Conservation (phyloP, 2,888 invertebrate species). For the Aleiodes testaceus region DNA sequence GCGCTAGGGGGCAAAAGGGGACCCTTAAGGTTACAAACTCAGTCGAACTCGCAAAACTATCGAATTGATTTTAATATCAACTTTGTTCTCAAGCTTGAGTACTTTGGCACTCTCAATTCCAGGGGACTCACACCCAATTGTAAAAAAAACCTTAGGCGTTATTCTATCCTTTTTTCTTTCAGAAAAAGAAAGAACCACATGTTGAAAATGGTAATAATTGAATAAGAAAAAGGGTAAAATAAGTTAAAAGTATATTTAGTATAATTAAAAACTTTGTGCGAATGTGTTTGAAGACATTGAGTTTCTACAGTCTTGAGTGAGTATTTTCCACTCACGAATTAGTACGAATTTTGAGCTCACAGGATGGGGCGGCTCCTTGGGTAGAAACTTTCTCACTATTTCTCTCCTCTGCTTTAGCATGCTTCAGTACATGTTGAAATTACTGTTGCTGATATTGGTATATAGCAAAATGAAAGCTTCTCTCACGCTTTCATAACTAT, state of each 20-base stretch:
- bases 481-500: slow-evolving; percentile 9
- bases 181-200: too few relatives aligned
- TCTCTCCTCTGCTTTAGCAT: slow-evolving; percentile 17
- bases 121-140: slow-evolving; percentile 29
- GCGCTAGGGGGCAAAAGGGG: slow-evolving; percentile 49
- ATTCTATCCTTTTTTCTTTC: slow-evolving; percentile 25
- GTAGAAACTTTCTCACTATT: slow-evolving; percentile 11
- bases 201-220: too few relatives aligned
- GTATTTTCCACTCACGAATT: slow-evolving; percentile 35
- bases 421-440: slow-evolving; percentile 31
- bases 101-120: slow-evolving; percentile 44
- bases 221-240: too few relatives aligned
- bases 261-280: not conserved
- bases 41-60: slow-evolving; percentile 65
- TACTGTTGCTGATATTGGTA: slow-evolving; percentile 33
- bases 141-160: slow-evolving; percentile 46
- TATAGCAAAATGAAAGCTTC: slow-evolving; percentile 7
- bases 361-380: slow-evolving; percentile 22
- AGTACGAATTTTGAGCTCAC: slow-evolving; percentile 38
- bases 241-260: too few relatives aligned
- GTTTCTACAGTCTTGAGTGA: slow-evolving; percentile 13
- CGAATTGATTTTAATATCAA: slow-evolving; percentile 72
- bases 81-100: slow-evolving; percentile 63
- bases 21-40: slow-evolving; percentile 66
- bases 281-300: slow-evolving; percentile 27